Percentiles rank a stretch among this genome's conserved stretches.
phyloP scores from a whole-genome alignment of 2,888 invertebrate species.

The Dinocampus coccinellae region DNA sequence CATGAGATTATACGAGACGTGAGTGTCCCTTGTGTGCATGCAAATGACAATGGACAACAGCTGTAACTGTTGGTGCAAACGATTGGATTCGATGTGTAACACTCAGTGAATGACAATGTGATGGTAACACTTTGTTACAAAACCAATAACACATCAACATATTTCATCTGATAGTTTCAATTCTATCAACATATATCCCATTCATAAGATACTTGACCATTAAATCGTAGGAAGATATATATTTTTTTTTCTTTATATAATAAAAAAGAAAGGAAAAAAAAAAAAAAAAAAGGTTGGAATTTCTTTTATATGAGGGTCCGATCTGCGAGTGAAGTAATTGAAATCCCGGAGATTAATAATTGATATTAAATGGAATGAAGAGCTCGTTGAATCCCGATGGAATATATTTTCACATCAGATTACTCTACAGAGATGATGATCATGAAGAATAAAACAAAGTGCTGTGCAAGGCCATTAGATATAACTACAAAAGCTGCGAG shows the following conservation, averaged over 20 bases:
- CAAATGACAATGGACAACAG: conserved; percentile 5
- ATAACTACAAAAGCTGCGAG: background rate
- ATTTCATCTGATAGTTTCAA: background rate
- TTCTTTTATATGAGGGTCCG: background rate
- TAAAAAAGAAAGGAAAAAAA: background rate
- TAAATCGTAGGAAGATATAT: no score
- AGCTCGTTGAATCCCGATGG: background rate
- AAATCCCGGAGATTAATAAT: background rate
- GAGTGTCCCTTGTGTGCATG: background rate
- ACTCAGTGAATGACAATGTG: background rate
- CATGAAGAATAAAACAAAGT: background rate
- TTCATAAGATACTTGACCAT: no score
- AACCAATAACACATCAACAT: background rate
- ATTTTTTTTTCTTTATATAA: no score
- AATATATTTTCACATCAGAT: background rate
- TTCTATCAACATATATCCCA: no score
- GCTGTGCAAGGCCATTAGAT: background rate
- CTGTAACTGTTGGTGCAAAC: conserved; percentile 7
- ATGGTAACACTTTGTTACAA: background rate
- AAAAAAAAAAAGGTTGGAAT: background rate
- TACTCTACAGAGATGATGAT: background rate
- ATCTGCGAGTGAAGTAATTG: background rate
- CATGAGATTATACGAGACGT: conserved; percentile 10
- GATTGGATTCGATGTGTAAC: background rate
- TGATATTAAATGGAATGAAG: background rate